These are phyloP conservation scores for Myotis planiceps DNA, from an alignment of 2,797 vertebrate species.

Conservation along the genomic window DNA sequence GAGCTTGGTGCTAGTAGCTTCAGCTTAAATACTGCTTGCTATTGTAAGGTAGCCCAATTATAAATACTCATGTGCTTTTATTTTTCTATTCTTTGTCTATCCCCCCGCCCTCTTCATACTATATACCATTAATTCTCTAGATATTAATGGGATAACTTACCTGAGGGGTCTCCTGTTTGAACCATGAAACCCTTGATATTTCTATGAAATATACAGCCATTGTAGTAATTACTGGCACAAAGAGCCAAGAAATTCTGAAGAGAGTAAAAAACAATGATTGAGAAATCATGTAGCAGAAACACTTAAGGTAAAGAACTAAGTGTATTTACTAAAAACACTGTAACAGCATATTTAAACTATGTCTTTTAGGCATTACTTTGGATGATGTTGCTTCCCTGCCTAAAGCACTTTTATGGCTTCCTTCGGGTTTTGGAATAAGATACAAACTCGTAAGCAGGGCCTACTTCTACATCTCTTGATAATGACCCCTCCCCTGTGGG, in stretches of 20 bases:
- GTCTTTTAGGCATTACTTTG: background rate
- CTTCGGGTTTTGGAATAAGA: background rate
- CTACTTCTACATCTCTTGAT: background rate
- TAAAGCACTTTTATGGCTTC: background rate
- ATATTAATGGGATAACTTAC: slow-evolving; percentile 84
- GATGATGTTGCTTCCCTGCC: background rate
- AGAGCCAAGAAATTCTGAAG: slow-evolving; percentile 96
- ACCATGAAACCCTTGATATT: slow-evolving; percentile 99
- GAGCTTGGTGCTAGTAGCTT: background rate
- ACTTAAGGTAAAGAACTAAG: background rate
- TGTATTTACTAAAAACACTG: background rate
- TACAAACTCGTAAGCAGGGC: background rate
- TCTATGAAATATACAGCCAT: slow-evolving; percentile 94
- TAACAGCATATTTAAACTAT: background rate
- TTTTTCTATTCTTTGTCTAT: slow-evolving; percentile 24
- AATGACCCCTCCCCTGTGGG: background rate
- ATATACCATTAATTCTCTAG: background rate
- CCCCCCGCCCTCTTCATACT: background rate
- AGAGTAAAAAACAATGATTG: slow-evolving; percentile 69
- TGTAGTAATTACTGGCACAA: slow-evolving; percentile 96
- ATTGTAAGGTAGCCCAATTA: background rate
- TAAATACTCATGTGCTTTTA: background rate
- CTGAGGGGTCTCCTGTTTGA: slow-evolving; percentile 97
- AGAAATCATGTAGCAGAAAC: slow-evolving; percentile 54
- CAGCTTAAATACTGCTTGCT: background rate